Evolutionary conservation across 2,888 invertebrate genomes (phyloP).

Genomic region (Epistrophe eligans): DNA sequence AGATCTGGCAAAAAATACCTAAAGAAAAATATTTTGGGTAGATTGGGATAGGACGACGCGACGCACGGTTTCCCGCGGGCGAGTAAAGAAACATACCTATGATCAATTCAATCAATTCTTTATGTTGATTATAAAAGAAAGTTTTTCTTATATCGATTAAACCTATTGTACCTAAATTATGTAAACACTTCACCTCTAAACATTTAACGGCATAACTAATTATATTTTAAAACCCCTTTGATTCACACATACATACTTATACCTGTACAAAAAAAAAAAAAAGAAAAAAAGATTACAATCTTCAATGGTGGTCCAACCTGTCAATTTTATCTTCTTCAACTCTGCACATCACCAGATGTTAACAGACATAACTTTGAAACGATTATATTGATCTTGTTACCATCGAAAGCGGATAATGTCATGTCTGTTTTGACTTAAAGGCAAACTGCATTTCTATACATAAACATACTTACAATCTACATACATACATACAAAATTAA

Average conservation of each 20-base stretch:
- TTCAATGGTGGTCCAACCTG: conserved; percentile 29
- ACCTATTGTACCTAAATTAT: too few relatives aligned
- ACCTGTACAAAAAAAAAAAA: background rate
- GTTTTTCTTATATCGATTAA: too few relatives aligned
- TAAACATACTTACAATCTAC: background rate
- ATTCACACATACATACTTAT: background rate
- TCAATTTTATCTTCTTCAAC: background rate
- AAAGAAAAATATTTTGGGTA: too few relatives aligned
- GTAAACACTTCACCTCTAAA: too few relatives aligned
- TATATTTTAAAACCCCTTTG: background rate
- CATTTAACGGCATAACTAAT: too few relatives aligned
- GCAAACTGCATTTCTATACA: conserved; percentile 31
- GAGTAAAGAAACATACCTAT: too few relatives aligned
- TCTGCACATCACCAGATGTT: conserved; percentile 43
- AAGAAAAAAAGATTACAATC: background rate
- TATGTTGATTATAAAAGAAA: too few relatives aligned
- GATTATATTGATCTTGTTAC: conserved; percentile 55
- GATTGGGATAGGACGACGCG: too few relatives aligned
- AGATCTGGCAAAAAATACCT: too few relatives aligned
- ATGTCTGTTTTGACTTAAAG: conserved; percentile 62
- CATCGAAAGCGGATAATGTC: conserved; percentile 63
- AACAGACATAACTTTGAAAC: conserved; percentile 23
- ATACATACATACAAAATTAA: background rate
- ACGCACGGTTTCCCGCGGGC: too few relatives aligned
- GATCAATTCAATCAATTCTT: too few relatives aligned